Evolutionary conservation across 2,797 vertebrate species (phyloP).

Genomic region (Clamator glandarius): DNA sequence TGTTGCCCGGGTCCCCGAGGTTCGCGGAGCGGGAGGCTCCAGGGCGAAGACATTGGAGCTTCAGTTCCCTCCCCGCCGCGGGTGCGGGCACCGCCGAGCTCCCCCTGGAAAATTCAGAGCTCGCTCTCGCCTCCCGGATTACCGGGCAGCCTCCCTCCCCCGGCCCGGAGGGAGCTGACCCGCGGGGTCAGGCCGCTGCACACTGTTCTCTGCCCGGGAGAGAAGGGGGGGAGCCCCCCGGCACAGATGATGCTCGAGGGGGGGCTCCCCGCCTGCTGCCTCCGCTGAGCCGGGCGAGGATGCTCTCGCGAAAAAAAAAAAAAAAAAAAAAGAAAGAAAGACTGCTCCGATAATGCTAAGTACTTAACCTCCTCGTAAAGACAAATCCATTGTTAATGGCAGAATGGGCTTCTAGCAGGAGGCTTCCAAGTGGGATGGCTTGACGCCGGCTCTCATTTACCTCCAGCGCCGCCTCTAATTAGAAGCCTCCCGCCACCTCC

Average conservation of each 20-base stretch:
- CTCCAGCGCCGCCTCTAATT: constrained; percentile 40
- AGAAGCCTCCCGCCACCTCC: neutral
- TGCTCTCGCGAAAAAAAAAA: neutral
- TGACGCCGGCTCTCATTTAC: constrained; percentile 48
- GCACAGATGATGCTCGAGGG: neutral
- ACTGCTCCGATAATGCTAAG: constrained; percentile 34
- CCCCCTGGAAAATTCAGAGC: constrained; percentile 22
- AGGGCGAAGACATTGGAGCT: constrained; percentile 34
- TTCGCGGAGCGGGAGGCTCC: constrained; percentile 4
- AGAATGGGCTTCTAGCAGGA: constrained; percentile 43
- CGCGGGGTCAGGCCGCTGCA: constrained; percentile 74
- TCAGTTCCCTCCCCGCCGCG: constrained; percentile 33
- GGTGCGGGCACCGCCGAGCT: neutral
- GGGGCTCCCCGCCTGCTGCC: neutral
- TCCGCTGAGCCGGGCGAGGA: neutral
- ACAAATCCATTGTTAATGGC: constrained; percentile 56
- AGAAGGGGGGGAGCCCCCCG: neutral
- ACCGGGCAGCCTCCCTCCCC: neutral
- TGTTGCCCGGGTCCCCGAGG: constrained; percentile 43
- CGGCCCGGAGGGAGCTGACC: constrained; percentile 74
- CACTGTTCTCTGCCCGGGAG: constrained; percentile 30
- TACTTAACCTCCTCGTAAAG: constrained; percentile 59
- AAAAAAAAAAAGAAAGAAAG: neutral
- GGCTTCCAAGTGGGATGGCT: constrained; percentile 42
- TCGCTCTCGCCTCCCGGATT: neutral